A percentile compares a stretch with the other conserved stretches of the same genome.
Evolutionary conservation across 2,113 vertebrate genomes (phyloP).

Genomic region (Amazona vittata): DNA sequence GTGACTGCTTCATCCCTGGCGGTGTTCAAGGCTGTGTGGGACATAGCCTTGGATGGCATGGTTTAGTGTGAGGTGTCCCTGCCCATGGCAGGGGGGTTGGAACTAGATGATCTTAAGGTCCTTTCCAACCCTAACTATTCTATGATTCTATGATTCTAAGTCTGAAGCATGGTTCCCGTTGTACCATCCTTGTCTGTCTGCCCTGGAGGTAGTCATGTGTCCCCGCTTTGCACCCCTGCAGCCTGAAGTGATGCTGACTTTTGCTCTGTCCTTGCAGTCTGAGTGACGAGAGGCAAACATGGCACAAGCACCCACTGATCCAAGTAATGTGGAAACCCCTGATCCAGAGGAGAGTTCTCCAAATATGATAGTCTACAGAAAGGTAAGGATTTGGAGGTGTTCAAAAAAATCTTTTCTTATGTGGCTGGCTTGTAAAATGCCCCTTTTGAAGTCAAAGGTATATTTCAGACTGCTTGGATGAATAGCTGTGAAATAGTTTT

Average conservation of each 20-base stretch:
- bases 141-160: neutral
- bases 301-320: conserved; percentile 86
- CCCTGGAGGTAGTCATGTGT: neutral
- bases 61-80: no score
- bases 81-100: no score
- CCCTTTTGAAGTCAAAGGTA: neutral
- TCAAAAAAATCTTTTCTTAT: neutral
- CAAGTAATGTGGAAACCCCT: conserved; percentile 69
- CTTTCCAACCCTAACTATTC: no score
- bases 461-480: neutral
- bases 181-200: neutral
- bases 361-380: conserved; percentile 97
- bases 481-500: neutral
- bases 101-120: no score
- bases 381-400: conserved; percentile 75
- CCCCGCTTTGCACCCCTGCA: neutral
- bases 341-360: conserved; percentile 92
- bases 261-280: conserved; percentile 63
- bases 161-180: neutral
- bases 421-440: neutral
- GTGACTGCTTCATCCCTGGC: no score
- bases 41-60: no score
- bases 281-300: conserved; percentile 74
- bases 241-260: conserved; percentile 15
- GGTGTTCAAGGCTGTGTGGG: no score